Conservation (phyloP, 2,113 vertebrate species). For the Physeter macrocephalus region DNA sequence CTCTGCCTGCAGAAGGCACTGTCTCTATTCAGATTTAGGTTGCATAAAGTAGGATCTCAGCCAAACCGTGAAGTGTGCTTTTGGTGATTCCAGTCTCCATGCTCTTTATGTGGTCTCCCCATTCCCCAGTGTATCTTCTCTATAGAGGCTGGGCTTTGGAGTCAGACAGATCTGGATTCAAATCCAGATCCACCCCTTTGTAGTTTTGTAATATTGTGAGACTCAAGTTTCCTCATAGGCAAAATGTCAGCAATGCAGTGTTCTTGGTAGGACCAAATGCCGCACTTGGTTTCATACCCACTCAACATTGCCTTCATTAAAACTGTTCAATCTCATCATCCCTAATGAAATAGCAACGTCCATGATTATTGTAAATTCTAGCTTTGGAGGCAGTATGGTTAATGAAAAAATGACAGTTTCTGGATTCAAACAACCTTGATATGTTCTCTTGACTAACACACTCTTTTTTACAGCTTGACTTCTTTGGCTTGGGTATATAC, state of each 20-base stretch:
- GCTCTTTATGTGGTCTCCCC: background rate
- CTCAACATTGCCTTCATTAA: background rate
- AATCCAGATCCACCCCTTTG: rapidly evolving
- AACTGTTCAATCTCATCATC: background rate
- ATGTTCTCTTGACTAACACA: background rate
- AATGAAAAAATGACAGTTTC: background rate
- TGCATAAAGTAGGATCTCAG: background rate
- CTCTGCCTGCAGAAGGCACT: background rate
- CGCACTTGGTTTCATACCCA: background rate
- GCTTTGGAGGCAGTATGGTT: background rate
- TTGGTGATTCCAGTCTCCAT: background rate
- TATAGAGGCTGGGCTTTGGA: background rate
- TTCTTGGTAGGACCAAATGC: background rate
- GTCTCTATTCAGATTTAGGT: background rate
- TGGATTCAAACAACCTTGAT: background rate
- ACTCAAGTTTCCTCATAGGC: background rate
- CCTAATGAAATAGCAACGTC: background rate
- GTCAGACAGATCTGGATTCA: background rate
- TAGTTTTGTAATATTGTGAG: background rate
- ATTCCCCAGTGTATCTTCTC: background rate
- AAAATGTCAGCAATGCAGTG: background rate
- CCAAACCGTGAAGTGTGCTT: background rate
- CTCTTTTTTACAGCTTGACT: background rate
- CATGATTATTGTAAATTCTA: background rate
- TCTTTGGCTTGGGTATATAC: background rate